phyloP scores from a whole-genome alignment of 2,888 invertebrate genomes.

The Xestia sexstrigata region DNA sequence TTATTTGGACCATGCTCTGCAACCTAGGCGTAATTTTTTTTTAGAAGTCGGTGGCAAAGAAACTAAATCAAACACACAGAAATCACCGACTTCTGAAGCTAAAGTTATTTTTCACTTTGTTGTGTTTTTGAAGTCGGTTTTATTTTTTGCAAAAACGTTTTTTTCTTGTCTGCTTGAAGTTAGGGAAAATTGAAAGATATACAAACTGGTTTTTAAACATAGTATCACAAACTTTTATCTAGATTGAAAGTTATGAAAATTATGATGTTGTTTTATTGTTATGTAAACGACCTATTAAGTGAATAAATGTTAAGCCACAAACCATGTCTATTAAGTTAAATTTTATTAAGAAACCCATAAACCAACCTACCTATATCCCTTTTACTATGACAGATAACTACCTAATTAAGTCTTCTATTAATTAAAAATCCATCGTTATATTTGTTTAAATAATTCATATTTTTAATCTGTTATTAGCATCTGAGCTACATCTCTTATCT shows the following conservation, averaged over 20 bases:
- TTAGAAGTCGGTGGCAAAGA: no score
- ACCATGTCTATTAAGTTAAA: slow-evolving; percentile 26
- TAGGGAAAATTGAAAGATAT: neutral
- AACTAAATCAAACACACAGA: no score
- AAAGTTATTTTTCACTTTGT: no score
- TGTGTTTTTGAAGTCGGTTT: no score
- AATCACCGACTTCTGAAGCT: no score
- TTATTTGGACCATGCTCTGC: no score
- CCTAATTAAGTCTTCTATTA: slow-evolving; percentile 70
- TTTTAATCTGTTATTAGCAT: slow-evolving; percentile 60
- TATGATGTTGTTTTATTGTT: neutral
- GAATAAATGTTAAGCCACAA: neutral
- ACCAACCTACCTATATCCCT: slow-evolving; percentile 27
- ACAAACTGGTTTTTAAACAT: neutral
- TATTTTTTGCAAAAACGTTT: no score
- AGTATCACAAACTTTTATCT: slow-evolving; percentile 1
- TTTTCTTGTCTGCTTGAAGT: neutral
- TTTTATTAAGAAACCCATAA: slow-evolving; percentile 43
- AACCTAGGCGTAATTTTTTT: no score
- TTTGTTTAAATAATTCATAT: slow-evolving; percentile 69
- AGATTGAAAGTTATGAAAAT: slow-evolving; percentile 5
- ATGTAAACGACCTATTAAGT: slow-evolving; percentile 5
- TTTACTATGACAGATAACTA: slow-evolving; percentile 55
- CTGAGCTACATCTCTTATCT: slow-evolving; percentile 63
- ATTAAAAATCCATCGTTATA: slow-evolving; percentile 66